These are phyloP conservation scores for Tipula confusa DNA, from an alignment of 2,888 invertebrate genomes.

Conservation along the genomic window DNA sequence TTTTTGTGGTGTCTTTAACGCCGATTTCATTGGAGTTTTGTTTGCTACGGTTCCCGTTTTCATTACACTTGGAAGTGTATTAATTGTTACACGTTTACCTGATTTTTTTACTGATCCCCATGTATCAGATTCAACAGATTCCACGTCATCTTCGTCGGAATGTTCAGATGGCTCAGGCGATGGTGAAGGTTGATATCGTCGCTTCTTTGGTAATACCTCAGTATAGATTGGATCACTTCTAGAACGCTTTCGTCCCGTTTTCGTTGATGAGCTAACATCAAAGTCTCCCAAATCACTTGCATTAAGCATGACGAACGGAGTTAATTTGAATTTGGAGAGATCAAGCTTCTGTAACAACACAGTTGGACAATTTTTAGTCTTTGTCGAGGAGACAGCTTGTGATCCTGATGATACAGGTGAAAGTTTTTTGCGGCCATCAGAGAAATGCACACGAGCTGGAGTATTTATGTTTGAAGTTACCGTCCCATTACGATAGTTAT, in stretches of 20 bases:
- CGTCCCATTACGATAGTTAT: not conserved
- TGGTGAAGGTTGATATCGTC: not conserved
- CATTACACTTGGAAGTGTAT: not conserved
- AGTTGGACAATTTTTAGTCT: not conserved
- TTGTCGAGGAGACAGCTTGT: not conserved
- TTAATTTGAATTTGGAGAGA: not conserved
- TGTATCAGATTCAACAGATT: not conserved
- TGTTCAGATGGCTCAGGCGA: not conserved
- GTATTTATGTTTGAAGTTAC: not conserved
- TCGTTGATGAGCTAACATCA: not conserved
- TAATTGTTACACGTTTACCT: not conserved
- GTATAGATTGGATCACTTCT: not conserved
- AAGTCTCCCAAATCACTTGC: not conserved
- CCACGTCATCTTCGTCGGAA: not conserved
- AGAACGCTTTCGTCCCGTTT: not conserved
- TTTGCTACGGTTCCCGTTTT: not conserved
- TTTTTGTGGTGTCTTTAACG: not conserved
- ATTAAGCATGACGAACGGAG: not conserved
- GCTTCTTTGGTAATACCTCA: not conserved
- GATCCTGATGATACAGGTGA: not conserved
- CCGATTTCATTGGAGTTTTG: not conserved
- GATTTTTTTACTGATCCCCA: not conserved
- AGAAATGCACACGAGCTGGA: not conserved
- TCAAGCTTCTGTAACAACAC: constrained; percentile 1
- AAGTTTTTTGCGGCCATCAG: not conserved